These are phyloP conservation scores for Agriopis aurantiaria DNA, from an alignment of 2,888 invertebrate species.

Conservation along the genomic window DNA sequence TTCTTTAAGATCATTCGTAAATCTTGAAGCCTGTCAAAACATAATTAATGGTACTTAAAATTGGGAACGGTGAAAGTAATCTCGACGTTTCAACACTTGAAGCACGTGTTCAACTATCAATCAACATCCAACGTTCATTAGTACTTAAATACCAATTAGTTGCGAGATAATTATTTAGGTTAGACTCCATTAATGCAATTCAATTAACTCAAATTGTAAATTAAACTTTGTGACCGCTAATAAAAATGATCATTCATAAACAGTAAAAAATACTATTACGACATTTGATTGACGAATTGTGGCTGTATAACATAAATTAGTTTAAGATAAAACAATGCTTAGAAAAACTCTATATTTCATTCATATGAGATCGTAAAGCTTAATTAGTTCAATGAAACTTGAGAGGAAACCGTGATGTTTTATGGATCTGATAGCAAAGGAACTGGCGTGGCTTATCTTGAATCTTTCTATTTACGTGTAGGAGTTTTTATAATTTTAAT, in stretches of 20 bases:
- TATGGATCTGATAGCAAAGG: conserved; percentile 34
- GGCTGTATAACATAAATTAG: conserved; percentile 39
- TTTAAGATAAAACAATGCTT: conserved; percentile 35
- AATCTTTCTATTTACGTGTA: conserved; percentile 51
- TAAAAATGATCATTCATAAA: conserved; percentile 43
- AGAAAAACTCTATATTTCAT: conserved; percentile 22
- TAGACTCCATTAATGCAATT: conserved; percentile 59
- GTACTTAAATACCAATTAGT: conserved; percentile 70
- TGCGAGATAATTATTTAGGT: conserved; percentile 67
- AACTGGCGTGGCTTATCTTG: conserved; percentile 49
- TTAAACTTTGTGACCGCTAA: conserved; percentile 51
- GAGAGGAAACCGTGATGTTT: conserved; percentile 32
- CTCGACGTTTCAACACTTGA: conserved; percentile 55
- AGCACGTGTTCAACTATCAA: conserved; percentile 66
- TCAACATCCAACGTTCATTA: conserved; percentile 68
- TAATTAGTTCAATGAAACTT: conserved; percentile 39
- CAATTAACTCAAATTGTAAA: conserved; percentile 50
- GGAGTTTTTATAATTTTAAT: conserved; percentile 60
- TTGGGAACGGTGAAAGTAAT: conserved; percentile 45
- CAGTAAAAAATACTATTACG: conserved; percentile 28
- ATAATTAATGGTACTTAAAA: conserved; percentile 41
- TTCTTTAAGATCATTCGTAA: conserved; percentile 28
- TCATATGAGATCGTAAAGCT: conserved; percentile 36
- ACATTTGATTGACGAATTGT: conserved; percentile 39
- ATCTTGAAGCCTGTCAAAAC: conserved; percentile 39